Evolutionary conservation across 2,797 vertebrate species (phyloP).

Genomic region (Peromyscus nudipes): DNA sequence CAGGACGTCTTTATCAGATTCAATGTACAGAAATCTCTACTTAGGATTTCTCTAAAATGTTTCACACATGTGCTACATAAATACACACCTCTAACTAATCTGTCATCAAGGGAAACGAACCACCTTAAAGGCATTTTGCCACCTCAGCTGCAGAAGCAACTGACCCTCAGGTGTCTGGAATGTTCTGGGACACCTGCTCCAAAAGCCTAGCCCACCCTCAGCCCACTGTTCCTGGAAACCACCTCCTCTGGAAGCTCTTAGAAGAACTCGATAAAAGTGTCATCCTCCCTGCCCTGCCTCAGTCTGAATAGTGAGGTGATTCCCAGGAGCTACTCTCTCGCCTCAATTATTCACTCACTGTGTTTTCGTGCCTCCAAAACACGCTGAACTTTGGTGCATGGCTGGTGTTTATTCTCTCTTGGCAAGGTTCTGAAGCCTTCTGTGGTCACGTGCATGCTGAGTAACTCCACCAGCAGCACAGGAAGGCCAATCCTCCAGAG

Average conservation of each 20-base stretch:
- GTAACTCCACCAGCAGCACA: not conserved
- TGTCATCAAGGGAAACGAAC: not conserved
- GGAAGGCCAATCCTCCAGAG: not conserved
- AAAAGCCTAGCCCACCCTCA: not conserved
- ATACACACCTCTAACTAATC: not conserved
- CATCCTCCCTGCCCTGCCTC: not conserved
- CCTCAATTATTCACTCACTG: not conserved
- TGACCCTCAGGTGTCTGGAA: slow-evolving; percentile 38
- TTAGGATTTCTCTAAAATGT: not conserved
- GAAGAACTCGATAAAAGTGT: slow-evolving; percentile 38
- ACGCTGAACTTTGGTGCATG: not conserved
- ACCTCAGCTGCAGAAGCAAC: not conserved
- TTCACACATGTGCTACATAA: not conserved
- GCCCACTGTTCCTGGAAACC: slow-evolving; percentile 20
- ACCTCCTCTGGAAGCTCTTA: slow-evolving; percentile 49
- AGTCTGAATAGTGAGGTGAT: not conserved
- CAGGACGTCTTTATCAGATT: not conserved
- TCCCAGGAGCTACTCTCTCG: slow-evolving; percentile 12
- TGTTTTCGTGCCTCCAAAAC: slow-evolving; percentile 32
- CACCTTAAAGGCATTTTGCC: not conserved
- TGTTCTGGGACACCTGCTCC: not conserved
- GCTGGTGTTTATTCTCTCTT: not conserved
- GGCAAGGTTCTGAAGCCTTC: not conserved
- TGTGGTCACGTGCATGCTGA: not conserved
- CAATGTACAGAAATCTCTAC: not conserved